phyloP scores from a whole-genome alignment of 2,797 vertebrate species.

The Buphagus erythrorhynchus region DNA sequence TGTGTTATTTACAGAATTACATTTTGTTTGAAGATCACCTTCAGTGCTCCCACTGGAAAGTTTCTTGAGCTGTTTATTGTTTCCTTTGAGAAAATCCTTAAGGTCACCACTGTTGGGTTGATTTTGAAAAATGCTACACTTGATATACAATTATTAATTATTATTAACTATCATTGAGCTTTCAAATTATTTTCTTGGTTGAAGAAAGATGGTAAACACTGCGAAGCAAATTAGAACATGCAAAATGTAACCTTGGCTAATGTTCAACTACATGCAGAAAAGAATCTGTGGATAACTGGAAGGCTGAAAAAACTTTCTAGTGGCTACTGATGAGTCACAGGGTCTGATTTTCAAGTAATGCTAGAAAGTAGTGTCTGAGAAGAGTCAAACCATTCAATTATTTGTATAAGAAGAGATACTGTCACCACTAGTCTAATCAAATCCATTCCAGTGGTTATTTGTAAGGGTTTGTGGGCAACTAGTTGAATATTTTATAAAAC shows the following conservation, averaged over 20 bases:
- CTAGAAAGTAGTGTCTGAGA: neutral
- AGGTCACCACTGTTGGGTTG: neutral
- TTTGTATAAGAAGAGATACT: slow-evolving; percentile 40
- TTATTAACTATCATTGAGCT: neutral
- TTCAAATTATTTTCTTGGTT: neutral
- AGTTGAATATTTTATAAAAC: slow-evolving; percentile 73
- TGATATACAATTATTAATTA: neutral
- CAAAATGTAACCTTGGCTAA: neutral
- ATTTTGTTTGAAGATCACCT: neutral
- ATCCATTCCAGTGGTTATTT: slow-evolving; percentile 59
- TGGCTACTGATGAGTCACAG: neutral
- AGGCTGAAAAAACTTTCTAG: neutral
- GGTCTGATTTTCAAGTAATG: slow-evolving; percentile 7
- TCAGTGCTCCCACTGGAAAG: neutral
- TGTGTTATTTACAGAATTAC: neutral
- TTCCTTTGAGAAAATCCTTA: neutral
- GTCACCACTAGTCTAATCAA: slow-evolving; percentile 42
- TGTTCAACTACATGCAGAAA: neutral
- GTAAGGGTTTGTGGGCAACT: slow-evolving; percentile 51
- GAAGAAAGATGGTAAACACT: neutral
- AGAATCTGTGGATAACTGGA: neutral
- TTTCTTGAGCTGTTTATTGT: neutral
- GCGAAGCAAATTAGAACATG: neutral
- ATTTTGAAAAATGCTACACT: neutral
- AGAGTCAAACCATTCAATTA: neutral